phyloP scores from a whole-genome alignment of 1,140 invertebrate species.

The Sesamia nonagrioides region DNA sequence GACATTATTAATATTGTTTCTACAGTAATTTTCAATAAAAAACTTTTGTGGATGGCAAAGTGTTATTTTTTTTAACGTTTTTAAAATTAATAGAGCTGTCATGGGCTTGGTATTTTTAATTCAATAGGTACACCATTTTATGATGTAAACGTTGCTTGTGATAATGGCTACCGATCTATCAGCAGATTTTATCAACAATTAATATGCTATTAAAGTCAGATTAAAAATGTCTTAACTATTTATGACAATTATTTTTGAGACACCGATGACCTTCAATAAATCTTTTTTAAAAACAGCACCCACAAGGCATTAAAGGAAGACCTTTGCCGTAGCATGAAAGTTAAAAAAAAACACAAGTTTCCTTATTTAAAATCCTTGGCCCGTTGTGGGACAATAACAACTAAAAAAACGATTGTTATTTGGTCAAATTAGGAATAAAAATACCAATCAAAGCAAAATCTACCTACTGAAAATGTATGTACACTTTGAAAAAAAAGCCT shows the following conservation, averaged over 20 bases:
- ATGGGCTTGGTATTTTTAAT: background rate
- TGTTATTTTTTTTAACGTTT: background rate
- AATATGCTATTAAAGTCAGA: background rate
- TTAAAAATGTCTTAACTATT: background rate
- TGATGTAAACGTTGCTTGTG: background rate
- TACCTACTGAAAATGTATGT: no score
- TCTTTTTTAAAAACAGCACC: no score
- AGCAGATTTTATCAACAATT: background rate
- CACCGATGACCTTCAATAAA: no score
- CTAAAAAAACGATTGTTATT: no score
- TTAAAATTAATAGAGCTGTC: slow-evolving; percentile 10
- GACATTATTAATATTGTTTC: background rate
- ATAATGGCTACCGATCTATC: background rate
- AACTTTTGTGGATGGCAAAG: background rate
- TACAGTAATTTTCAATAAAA: slow-evolving; percentile 7
- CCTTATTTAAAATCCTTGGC: no score
- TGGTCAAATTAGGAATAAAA: no score
- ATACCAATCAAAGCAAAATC: no score
- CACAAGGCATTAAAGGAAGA: no score
- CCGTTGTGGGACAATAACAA: no score
- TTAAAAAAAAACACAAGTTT: no score
- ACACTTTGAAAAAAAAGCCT: no score
- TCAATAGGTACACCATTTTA: background rate
- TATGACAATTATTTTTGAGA: background rate
- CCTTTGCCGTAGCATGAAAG: no score